Base-by-base conservation (phyloP, 2,113 vertebrate genomes). In the Sakesphorus luctuosus region DNA sequence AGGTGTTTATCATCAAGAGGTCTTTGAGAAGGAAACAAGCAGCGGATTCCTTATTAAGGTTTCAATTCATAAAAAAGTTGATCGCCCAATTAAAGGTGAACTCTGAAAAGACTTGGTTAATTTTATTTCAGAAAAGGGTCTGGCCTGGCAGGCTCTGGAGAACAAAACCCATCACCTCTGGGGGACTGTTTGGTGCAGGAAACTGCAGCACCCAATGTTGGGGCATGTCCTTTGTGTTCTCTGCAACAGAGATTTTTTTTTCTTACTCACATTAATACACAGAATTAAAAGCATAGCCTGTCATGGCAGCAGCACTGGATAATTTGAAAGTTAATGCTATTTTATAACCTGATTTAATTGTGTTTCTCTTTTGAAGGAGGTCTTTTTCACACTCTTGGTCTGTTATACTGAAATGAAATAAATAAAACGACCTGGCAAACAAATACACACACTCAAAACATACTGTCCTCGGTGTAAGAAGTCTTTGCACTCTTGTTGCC, bases 1-100 rank as follows among this genome's bases (percentile, higher is more conserved):
- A 97, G 97, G 97, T 97, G 97, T 96, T 98, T 96, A 97, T 98
- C 97, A 98, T 98, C 97, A 98, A 97, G 98, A 91, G 97, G 97
- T 96, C 97, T 98, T 98, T 98, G 97, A 98, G 97, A 94, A 97
- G 85, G 90, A 87, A 97, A 96, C 93, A 97, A 95, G 96, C 96
- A 89, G 95, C 62, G 62, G 96, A 82, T 90, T 97, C 96, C 96
- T 63, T 96, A 96, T 97, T 97, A 96, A 87, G 95, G 90, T 89
- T 95, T 87, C 90, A 65, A 87, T 61, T 87, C 62, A 79, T 56
- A 71, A 81, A 89, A 46, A 96, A 94, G 97, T 94, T 95, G 97
- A 96, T 98, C 96, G 67, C 59, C 86, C 89, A 91, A 74, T 82
- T 96, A 95, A 93, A 97, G 97, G 97, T 97, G 90, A 97, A 81